A percentile compares a stretch with the other conserved stretches of the same genome.
Conservation (phyloP, 2,113 vertebrate species). For the Leucopsar rothschildi region DNA sequence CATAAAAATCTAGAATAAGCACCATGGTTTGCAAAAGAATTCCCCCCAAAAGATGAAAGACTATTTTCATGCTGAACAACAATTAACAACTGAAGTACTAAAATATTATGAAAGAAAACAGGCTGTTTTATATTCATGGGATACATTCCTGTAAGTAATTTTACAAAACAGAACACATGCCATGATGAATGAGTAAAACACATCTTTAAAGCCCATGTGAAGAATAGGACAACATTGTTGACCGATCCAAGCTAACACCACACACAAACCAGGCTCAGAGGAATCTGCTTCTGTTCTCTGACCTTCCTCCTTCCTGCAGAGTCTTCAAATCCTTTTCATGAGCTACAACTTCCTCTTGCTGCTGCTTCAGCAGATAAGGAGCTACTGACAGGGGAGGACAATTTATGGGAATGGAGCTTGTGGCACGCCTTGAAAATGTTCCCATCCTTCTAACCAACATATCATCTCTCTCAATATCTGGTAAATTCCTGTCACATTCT, state of each 20-base stretch:
- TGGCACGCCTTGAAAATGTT: conserved; percentile 56
- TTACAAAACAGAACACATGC: conserved; percentile 9
- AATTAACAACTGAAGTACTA: conserved; percentile 42
- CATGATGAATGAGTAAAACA: not conserved
- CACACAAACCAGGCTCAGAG: conserved; percentile 53
- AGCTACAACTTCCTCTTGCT: not conserved
- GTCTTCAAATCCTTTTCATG: not conserved
- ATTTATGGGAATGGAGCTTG: not conserved
- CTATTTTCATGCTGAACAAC: conserved; percentile 28
- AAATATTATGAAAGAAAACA: not conserved
- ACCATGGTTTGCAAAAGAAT: not conserved
- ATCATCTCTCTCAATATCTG: conserved; percentile 79
- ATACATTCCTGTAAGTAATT: conserved; percentile 11
- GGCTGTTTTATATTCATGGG: not conserved
- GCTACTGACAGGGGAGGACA: not conserved
- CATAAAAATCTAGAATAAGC: not conserved
- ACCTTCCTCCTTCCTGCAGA: not conserved
- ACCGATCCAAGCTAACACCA: conserved; percentile 5
- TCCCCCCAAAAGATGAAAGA: not conserved
- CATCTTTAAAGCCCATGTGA: not conserved
- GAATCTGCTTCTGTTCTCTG: conserved; percentile 8
- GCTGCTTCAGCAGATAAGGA: conserved; percentile 16
- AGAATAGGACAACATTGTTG: not conserved
- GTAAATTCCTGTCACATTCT: conserved; percentile 49
- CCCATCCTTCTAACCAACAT: conserved; percentile 77